These are phyloP conservation scores for Stenopsyche tienmushanensis DNA, from an alignment of 1,140 invertebrate genomes.

Conservation along the genomic window DNA sequence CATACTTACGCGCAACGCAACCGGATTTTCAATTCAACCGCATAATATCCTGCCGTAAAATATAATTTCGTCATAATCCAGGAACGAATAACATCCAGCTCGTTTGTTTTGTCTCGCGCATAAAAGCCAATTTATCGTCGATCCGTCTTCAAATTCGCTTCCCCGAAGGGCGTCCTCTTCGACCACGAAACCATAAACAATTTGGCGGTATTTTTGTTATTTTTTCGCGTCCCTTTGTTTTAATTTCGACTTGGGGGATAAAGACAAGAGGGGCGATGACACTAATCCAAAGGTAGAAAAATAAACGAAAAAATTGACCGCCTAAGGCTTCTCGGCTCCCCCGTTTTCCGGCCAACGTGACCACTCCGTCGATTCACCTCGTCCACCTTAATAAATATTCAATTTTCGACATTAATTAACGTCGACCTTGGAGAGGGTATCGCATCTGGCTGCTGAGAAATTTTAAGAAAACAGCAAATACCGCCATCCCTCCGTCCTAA, in stretches of 20 bases:
- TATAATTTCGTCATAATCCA: background rate
- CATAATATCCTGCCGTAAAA: background rate
- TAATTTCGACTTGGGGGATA: conserved; percentile 19
- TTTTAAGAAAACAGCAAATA: background rate
- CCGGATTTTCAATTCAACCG: background rate
- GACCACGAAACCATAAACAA: conserved; percentile 18
- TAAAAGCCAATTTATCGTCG: background rate
- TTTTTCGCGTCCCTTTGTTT: conserved; percentile 24
- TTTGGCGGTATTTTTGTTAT: conserved; percentile 14
- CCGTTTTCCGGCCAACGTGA: background rate
- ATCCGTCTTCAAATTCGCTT: background rate
- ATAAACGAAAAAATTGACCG: conserved; percentile 4
- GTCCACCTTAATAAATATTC: background rate
- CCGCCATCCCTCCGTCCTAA: background rate
- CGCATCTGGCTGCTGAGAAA: background rate
- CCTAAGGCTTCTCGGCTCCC: conserved; percentile 24
- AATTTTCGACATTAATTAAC: background rate
- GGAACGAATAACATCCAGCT: no score
- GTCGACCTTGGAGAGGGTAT: no score
- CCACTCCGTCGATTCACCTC: background rate
- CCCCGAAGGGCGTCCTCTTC: background rate
- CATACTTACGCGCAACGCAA: no score
- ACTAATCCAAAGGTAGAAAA: conserved; percentile 14
- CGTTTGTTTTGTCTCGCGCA: no score
- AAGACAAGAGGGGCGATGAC: conserved; percentile 9